Evolutionary conservation across 2,113 vertebrate species (phyloP).

Genomic region (Xiphophorus couchianus): DNA sequence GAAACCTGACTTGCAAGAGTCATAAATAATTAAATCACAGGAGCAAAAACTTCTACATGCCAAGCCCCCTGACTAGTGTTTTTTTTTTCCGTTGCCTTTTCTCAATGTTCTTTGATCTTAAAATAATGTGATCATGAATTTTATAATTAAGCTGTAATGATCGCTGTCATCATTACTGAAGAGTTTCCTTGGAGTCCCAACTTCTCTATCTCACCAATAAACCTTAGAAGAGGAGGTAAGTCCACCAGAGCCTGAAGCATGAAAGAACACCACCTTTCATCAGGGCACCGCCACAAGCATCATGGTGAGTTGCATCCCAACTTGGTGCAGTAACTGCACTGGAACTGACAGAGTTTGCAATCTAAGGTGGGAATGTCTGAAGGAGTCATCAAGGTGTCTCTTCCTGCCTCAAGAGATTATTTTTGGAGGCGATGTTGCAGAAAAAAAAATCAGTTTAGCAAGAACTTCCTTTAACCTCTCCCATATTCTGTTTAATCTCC

Average conservation of each 20-base stretch:
- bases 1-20: not conserved
- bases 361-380: not conserved
- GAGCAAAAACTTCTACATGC: not conserved
- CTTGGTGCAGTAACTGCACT: not conserved
- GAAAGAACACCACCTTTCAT: not conserved
- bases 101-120: not conserved
- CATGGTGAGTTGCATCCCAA: not conserved
- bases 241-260: not conserved
- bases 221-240: not conserved
- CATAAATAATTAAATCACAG: not conserved
- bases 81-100: not conserved
- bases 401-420: not conserved
- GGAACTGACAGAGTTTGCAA: not conserved
- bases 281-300: not conserved
- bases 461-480: not conserved
- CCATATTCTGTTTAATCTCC: not conserved
- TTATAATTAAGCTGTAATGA: not conserved
- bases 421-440: not conserved
- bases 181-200: not conserved
- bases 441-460: not conserved
- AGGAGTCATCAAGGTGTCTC: too few relatives aligned
- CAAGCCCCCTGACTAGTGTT: too few relatives aligned
- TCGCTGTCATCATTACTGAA: not conserved
- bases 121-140: not conserved
- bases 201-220: not conserved